phyloP scores from a whole-genome alignment of 2,888 invertebrate species.

The Monochamus alternatus region DNA sequence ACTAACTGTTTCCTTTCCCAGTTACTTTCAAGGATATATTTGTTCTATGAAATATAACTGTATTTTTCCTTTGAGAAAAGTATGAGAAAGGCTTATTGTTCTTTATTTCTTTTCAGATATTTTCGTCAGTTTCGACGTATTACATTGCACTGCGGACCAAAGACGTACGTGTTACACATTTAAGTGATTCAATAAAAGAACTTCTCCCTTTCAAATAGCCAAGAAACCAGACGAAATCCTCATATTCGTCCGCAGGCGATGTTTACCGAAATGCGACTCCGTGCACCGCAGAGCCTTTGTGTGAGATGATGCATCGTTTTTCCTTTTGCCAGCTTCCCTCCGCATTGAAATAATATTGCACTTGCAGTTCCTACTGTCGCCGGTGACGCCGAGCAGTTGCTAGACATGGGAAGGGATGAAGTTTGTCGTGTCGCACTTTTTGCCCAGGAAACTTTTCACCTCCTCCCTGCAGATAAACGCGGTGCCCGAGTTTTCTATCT shows the following conservation, averaged over 20 bases:
- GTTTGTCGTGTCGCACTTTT: not conserved
- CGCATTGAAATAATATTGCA: not conserved
- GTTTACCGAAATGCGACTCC: not conserved
- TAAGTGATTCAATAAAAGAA: slow-evolving; percentile 1
- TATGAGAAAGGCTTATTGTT: not conserved
- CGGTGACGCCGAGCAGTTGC: not conserved
- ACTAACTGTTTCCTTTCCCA: no score
- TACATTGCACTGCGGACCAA: not conserved
- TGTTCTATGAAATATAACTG: no score
- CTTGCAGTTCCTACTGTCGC: not conserved
- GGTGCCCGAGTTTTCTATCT: no score
- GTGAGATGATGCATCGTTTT: not conserved
- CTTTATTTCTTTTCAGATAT: not conserved
- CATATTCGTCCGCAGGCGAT: not conserved
- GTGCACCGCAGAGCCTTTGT: not conserved
- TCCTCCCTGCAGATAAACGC: no score
- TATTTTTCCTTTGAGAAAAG: not conserved
- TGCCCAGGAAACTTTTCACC: no score
- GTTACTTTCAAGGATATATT: no score
- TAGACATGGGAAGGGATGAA: not conserved
- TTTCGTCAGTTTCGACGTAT: not conserved
- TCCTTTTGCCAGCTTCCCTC: not conserved
- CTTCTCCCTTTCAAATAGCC: not conserved
- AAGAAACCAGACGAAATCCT: not conserved
- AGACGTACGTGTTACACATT: slow-evolving; percentile 3